Percentiles rank a stretch among this genome's conserved stretches.
Evolutionary conservation across 2,888 invertebrate genomes (phyloP).

Genomic region (Protula sp.): DNA sequence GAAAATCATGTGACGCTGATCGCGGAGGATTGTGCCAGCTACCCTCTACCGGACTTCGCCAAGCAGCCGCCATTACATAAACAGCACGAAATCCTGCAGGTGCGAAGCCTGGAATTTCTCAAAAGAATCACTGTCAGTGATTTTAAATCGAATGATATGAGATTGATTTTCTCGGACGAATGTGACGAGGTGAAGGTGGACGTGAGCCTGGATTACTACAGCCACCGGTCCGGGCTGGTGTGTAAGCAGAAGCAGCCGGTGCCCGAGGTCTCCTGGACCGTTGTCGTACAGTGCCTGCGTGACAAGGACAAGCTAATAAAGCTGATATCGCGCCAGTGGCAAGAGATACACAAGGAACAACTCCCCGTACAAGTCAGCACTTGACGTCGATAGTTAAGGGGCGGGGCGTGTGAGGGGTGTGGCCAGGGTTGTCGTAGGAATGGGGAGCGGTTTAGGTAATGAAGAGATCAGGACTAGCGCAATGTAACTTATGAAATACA

Average conservation of each 20-base stretch:
- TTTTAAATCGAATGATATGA: conserved; percentile 30
- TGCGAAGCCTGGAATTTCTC: conserved; percentile 37
- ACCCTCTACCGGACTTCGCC: conserved; percentile 49
- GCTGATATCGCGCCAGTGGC: conserved; percentile 41
- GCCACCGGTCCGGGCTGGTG: conserved; percentile 20
- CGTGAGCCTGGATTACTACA: conserved; percentile 37
- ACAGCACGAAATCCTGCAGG: conserved; percentile 34
- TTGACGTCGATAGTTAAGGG: not conserved
- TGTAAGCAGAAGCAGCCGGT: not conserved
- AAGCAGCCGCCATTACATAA: conserved; percentile 42
- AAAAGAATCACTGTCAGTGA: conserved; percentile 32
- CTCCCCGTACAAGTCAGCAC: conserved; percentile 11
- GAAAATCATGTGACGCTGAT: conserved; percentile 40
- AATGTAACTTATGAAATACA: too few relatives aligned
- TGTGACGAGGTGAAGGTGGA: conserved; percentile 44
- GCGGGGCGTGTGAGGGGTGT: too few relatives aligned
- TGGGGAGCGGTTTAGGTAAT: too few relatives aligned
- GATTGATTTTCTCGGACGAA: conserved; percentile 45
- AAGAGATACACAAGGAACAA: conserved; percentile 29
- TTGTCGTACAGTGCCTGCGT: conserved; percentile 35
- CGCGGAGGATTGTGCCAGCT: conserved; percentile 45
- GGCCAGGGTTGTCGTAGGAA: too few relatives aligned
- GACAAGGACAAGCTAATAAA: conserved; percentile 41
- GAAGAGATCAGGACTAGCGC: too few relatives aligned
- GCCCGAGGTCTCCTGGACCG: conserved; percentile 31